These are phyloP conservation scores for Arvicola amphibius DNA, from an alignment of 2,797 vertebrate genomes.

Conservation along the genomic window DNA sequence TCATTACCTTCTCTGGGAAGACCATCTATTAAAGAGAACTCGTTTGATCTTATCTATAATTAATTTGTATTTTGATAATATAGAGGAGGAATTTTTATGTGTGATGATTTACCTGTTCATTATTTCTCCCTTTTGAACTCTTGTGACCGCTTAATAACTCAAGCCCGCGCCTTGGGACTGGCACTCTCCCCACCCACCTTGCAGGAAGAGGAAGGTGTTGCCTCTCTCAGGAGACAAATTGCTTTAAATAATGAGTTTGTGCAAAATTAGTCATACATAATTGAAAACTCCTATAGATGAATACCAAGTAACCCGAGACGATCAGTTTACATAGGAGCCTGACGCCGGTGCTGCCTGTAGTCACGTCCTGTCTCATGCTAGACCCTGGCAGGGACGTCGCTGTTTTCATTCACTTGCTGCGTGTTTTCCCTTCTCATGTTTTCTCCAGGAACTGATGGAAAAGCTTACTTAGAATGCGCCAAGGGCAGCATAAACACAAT, in stretches of 20 bases:
- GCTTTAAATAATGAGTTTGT: constrained; percentile 91
- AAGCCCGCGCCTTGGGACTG: constrained; percentile 83
- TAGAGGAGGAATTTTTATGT: constrained; percentile 88
- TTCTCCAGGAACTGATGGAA: neutral
- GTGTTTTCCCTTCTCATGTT: neutral
- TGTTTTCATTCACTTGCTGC: too few species aligned
- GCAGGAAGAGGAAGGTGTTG: constrained; percentile 89
- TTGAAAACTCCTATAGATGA: constrained; percentile 90
- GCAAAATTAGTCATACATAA: constrained; percentile 92
- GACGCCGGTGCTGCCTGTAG: neutral
- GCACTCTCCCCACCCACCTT: constrained; percentile 87
- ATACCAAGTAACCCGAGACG: constrained; percentile 85
- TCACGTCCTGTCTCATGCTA: neutral
- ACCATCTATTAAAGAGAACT: constrained; percentile 88
- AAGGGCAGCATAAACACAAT: too few species aligned
- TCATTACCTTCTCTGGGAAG: constrained; percentile 89
- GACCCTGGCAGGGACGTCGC: neutral
- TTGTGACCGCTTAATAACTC: constrained; percentile 89
- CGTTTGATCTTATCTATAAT: constrained; percentile 91
- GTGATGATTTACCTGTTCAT: constrained; percentile 90
- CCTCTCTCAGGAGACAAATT: constrained; percentile 91
- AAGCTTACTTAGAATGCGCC: neutral
- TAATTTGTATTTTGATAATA: constrained; percentile 91
- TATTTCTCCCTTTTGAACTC: constrained; percentile 89
- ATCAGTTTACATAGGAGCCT: constrained; percentile 75